Evolutionary conservation across 2,113 vertebrate species (phyloP).

Genomic region (Pogonocichla stellata): DNA sequence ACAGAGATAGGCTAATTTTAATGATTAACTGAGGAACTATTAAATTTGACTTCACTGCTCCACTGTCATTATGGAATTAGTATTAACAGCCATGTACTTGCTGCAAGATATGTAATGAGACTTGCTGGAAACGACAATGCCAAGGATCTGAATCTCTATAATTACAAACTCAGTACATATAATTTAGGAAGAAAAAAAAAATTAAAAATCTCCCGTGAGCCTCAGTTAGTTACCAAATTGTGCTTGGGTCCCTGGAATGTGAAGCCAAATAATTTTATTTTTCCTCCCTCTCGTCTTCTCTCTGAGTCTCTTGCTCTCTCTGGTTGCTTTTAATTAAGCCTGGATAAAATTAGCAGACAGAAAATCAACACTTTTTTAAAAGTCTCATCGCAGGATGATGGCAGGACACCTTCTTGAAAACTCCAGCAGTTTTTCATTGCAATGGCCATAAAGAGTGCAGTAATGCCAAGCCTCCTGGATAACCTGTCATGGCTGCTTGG

Average conservation of each 20-base stretch:
- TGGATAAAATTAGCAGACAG: constrained; percentile 29
- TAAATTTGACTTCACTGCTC: constrained; percentile 67
- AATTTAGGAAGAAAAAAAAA: not conserved
- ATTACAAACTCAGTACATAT: constrained; percentile 19
- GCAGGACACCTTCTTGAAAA: not conserved
- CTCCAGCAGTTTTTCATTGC: not conserved
- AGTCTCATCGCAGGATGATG: not conserved
- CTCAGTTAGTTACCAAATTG: not conserved
- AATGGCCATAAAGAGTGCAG: not conserved
- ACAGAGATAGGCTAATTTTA: constrained; percentile 68
- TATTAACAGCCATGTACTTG: constrained; percentile 48
- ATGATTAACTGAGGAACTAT: constrained; percentile 74
- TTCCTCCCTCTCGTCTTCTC: not conserved
- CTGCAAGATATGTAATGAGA: constrained; percentile 65
- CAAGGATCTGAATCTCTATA: constrained; percentile 11
- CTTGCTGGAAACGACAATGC: constrained; percentile 16
- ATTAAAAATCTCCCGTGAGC: not conserved
- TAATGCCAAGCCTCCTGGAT: not conserved
- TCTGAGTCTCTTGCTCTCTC: constrained; percentile 4
- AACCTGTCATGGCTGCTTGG: rapidly evolving
- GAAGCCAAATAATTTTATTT: not conserved
- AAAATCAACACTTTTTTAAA: constrained; percentile 48
- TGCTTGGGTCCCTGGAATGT: not conserved
- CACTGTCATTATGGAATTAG: constrained; percentile 70
- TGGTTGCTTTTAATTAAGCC: constrained; percentile 47